phyloP scores from a whole-genome alignment of 2,113 vertebrate species.

The Hirundichthys speculiger region DNA sequence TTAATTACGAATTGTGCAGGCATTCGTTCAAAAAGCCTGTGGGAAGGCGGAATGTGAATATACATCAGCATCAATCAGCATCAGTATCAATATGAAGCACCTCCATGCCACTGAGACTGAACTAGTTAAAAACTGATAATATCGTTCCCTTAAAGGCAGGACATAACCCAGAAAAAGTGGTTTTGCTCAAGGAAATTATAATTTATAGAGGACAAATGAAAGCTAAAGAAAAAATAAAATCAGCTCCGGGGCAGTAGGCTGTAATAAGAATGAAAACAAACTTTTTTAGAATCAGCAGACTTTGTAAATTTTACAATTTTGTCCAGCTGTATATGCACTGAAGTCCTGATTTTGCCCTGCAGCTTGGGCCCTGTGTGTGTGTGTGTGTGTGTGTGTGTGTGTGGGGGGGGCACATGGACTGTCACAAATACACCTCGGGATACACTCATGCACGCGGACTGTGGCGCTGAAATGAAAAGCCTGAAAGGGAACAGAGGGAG shows the following conservation, averaged over 20 bases:
- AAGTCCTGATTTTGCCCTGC: background rate
- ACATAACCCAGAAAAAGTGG: conserved; percentile 6
- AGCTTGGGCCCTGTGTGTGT: background rate
- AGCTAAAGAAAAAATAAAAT: conserved; percentile 27
- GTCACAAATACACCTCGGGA: too few species aligned
- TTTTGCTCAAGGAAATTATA: conserved; percentile 21
- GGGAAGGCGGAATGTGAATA: too few species aligned
- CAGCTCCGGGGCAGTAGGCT: background rate
- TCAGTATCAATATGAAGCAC: too few species aligned
- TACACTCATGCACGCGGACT: background rate
- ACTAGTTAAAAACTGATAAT: background rate
- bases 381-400: background rate
- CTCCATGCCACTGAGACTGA: background rate
- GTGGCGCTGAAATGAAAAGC: conserved; percentile 48
- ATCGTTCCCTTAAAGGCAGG: background rate
- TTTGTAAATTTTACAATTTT: conserved; percentile 3
- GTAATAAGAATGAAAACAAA: background rate
- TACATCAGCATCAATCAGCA: too few species aligned
- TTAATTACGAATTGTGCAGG: too few species aligned
- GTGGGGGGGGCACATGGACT: too few species aligned
- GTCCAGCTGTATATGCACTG: background rate
- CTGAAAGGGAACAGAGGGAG: conserved; percentile 47
- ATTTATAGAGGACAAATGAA: conserved; percentile 23
- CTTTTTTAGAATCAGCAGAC: background rate
- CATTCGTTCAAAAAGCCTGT: too few species aligned